Conservation (phyloP, 2,113 vertebrate species). For the Antigone vipio region DNA sequence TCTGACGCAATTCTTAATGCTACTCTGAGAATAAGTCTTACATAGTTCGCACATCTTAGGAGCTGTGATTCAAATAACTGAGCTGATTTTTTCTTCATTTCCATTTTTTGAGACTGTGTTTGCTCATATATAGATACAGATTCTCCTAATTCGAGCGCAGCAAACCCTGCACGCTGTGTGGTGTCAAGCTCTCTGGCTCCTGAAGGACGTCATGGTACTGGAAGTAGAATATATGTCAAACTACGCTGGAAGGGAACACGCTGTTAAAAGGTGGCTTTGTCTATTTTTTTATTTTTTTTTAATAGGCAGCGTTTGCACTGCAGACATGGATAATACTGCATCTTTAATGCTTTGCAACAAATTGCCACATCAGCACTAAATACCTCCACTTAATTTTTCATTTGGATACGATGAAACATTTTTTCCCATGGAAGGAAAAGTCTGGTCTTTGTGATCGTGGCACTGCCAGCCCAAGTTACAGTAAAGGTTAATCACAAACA, state of each 20-base stretch:
- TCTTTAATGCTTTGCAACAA: constrained; percentile 64
- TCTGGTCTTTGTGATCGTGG: constrained; percentile 79
- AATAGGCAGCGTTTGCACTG: constrained; percentile 11
- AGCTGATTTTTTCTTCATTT: not conserved
- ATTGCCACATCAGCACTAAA: constrained; percentile 78
- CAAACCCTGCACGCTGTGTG: rapidly evolving
- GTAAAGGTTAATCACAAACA: constrained; percentile 92
- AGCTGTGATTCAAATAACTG: not conserved
- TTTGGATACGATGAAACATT: constrained; percentile 77
- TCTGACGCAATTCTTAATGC: not conserved
- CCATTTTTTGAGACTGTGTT: not conserved
- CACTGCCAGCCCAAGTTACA: constrained; percentile 80
- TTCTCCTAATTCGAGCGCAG: not conserved
- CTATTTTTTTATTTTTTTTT: constrained; percentile 26
- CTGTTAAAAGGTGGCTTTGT: constrained; percentile 59
- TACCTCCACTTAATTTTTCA: constrained; percentile 72
- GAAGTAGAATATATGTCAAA: not conserved
- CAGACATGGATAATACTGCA: constrained; percentile 36
- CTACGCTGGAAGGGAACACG: not conserved
- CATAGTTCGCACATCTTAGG: not conserved
- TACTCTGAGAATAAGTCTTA: not conserved
- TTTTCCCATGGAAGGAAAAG: constrained; percentile 87
- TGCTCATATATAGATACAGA: not conserved
- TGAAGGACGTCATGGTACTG: not conserved
- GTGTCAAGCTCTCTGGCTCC: not conserved